Percentiles rank a stretch among this genome's conserved stretches.
These are phyloP conservation scores for Enteromius afrohamiltoni DNA, from an alignment of 2,797 vertebrate species.

Conservation along the genomic window DNA sequence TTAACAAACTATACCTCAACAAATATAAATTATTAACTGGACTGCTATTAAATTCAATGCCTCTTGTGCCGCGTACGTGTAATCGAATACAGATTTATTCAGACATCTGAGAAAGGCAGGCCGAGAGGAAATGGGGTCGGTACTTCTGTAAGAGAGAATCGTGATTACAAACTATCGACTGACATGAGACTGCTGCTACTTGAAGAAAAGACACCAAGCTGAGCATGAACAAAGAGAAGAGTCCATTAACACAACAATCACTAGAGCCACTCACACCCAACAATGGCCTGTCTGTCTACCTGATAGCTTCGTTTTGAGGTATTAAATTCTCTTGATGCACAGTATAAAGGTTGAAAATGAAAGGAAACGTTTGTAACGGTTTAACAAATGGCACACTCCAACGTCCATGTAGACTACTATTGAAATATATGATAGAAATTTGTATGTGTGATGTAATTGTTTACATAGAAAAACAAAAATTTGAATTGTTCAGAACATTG, in stretches of 20 bases:
- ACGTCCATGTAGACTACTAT: background rate
- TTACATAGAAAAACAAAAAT: too few species aligned
- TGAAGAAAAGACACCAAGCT: constrained; percentile 42
- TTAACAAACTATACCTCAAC: constrained; percentile 73
- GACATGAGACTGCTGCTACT: constrained; percentile 55
- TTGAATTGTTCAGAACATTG: too few species aligned
- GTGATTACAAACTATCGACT: constrained; percentile 75
- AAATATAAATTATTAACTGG: constrained; percentile 76
- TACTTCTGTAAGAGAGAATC: constrained; percentile 69
- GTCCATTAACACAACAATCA: constrained; percentile 50
- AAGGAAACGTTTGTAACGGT: background rate
- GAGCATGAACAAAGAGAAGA: constrained; percentile 35
- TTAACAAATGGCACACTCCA: background rate
- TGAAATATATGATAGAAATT: too few species aligned
- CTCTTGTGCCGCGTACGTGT: constrained; percentile 70
- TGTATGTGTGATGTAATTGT: too few species aligned
- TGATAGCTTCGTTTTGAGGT: constrained; percentile 27
- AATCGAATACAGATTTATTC: constrained; percentile 76
- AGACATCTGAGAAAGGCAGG: constrained; percentile 66
- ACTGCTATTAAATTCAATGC: constrained; percentile 76
- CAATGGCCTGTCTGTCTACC: constrained; percentile 43
- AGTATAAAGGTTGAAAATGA: background rate
- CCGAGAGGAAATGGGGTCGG: constrained; percentile 55
- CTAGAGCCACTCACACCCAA: constrained; percentile 11
- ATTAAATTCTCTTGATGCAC: background rate